These are phyloP conservation scores for Chinchilla lanigera DNA, from an alignment of 2,113 vertebrate genomes.

Conservation along the genomic window DNA sequence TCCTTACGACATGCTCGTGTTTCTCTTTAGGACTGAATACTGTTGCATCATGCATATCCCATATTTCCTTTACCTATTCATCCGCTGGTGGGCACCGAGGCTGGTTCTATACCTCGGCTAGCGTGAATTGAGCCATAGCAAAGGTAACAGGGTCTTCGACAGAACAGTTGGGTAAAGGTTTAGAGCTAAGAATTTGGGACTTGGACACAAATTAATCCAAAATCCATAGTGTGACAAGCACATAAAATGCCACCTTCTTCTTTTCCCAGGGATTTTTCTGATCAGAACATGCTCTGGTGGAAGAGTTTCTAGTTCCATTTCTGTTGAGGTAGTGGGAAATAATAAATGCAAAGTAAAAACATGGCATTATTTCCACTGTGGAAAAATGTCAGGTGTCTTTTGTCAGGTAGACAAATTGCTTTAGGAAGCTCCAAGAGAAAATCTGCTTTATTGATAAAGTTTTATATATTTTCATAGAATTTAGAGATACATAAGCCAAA, in stretches of 20 bases:
- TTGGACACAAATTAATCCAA: background rate
- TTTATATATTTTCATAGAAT: background rate
- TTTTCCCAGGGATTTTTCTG: background rate
- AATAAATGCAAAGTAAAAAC: background rate
- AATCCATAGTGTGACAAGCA: background rate
- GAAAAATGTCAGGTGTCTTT: background rate
- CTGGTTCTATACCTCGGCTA: background rate
- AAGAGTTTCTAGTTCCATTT: background rate
- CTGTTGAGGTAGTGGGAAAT: background rate
- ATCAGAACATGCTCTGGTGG: background rate
- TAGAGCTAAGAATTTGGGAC: constrained; percentile 10
- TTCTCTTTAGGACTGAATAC: background rate
- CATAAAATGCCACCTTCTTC: background rate
- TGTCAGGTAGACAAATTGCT: background rate
- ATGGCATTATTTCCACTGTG: background rate
- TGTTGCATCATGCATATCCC: background rate
- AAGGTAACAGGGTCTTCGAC: background rate
- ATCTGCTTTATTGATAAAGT: background rate
- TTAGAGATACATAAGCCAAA: background rate
- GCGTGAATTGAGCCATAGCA: background rate
- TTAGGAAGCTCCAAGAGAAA: background rate
- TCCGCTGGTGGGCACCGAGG: background rate
- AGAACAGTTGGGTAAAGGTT: background rate
- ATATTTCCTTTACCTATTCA: background rate
- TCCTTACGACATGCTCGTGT: background rate